These are phyloP conservation scores for Amyelois transitella DNA, from an alignment of 1,140 invertebrate species.

Conservation along the genomic window DNA sequence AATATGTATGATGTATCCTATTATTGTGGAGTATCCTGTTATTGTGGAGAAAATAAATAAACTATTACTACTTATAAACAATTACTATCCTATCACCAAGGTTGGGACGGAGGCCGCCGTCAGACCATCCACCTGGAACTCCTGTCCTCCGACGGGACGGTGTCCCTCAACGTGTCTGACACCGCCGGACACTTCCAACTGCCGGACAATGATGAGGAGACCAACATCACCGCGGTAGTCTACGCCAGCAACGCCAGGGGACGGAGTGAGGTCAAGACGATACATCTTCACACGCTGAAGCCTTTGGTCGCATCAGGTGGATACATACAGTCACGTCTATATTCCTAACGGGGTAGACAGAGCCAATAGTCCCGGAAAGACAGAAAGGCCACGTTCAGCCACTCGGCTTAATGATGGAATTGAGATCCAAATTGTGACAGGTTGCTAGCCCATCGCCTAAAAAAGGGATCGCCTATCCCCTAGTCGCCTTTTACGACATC, in stretches of 20 bases:
- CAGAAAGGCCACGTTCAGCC: too few species aligned
- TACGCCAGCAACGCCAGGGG: constrained; percentile 44
- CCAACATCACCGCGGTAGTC: constrained; percentile 41
- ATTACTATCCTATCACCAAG: too few species aligned
- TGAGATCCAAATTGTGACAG: too few species aligned
- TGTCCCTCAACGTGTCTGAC: constrained; percentile 43
- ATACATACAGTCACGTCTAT: neutral
- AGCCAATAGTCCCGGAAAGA: too few species aligned
- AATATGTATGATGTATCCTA: too few species aligned
- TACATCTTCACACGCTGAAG: constrained; percentile 38
- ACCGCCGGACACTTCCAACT: constrained; percentile 43
- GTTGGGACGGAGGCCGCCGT: constrained; percentile 52
- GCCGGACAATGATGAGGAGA: constrained; percentile 27
- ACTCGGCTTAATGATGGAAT: too few species aligned
- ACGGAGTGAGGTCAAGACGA: constrained; percentile 25
- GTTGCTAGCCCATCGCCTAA: too few species aligned
- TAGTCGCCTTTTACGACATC: too few species aligned
- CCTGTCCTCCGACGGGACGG: constrained; percentile 25
- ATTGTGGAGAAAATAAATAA: too few species aligned
- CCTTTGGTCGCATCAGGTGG: constrained; percentile 38
- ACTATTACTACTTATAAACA: too few species aligned
- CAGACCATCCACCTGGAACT: constrained; percentile 44
- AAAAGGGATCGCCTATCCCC: too few species aligned
- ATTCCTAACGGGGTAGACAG: neutral
- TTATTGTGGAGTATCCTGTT: too few species aligned